These are phyloP conservation scores for Ambastaia sidthimunki DNA, from an alignment of 2,797 vertebrate species.

Conservation along the genomic window DNA sequence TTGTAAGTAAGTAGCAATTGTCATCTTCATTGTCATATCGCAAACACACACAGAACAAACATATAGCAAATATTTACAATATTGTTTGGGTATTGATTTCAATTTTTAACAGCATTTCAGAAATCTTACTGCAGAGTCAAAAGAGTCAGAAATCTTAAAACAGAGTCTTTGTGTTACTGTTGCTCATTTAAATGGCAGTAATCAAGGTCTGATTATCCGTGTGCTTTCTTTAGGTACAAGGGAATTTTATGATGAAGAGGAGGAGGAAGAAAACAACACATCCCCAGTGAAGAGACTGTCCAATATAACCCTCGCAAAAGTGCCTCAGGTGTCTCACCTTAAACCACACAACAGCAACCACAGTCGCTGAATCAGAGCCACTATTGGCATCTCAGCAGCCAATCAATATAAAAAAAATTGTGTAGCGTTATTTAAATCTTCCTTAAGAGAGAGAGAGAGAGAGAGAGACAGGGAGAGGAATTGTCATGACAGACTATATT, in stretches of 20 bases:
- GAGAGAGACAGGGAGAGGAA: neutral
- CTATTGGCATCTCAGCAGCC: neutral
- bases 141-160: too few species aligned
- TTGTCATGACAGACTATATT: neutral
- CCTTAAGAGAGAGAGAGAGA: neutral
- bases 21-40: too few species aligned
- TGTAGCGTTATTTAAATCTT: too few species aligned
- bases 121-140: too few species aligned
- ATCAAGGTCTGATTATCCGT: neutral
- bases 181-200: neutral
- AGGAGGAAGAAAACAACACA: slow-evolving; percentile 81
- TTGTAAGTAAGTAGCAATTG: too few species aligned
- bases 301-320: slow-evolving; percentile 66
- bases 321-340: slow-evolving; percentile 66
- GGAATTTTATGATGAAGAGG: slow-evolving; percentile 68
- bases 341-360: neutral
- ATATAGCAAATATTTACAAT: too few species aligned
- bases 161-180: neutral
- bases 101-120: too few species aligned
- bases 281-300: slow-evolving; percentile 80
- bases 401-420: too few species aligned
- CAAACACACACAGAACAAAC: too few species aligned
- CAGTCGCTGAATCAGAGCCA: neutral
- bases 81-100: too few species aligned
- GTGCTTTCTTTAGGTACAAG: slow-evolving; percentile 66